These are phyloP conservation scores for Aythya fuligula DNA, from an alignment of 2,797 vertebrate genomes.

Conservation along the genomic window DNA sequence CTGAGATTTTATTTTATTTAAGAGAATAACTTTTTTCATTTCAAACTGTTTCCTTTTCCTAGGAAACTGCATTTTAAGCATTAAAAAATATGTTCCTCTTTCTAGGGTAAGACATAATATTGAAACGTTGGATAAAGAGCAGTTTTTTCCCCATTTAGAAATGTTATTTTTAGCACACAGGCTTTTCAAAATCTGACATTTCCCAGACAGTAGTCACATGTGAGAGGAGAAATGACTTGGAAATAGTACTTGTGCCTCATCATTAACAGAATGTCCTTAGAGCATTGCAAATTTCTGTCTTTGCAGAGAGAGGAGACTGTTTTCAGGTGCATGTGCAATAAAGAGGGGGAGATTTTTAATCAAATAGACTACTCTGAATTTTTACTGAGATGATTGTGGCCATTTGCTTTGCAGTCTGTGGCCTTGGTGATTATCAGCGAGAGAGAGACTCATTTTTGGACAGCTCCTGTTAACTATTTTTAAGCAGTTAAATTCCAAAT, in stretches of 20 bases:
- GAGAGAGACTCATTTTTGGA: background rate
- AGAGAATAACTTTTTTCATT: background rate
- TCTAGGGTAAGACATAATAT: background rate
- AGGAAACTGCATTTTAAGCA: background rate
- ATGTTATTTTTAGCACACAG: background rate
- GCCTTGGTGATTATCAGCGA: background rate
- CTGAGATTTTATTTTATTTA: background rate
- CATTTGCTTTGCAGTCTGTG: background rate
- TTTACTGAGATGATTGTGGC: background rate
- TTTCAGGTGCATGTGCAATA: background rate
- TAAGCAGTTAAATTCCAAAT: background rate
- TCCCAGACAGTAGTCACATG: background rate
- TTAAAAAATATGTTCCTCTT: background rate
- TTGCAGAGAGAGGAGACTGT: background rate
- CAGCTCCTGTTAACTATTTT: background rate
- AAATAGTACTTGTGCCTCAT: background rate
- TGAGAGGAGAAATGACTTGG: background rate
- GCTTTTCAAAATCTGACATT: background rate
- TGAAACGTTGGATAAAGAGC: background rate
- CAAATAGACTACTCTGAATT: background rate
- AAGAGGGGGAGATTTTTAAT: background rate
- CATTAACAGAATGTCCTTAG: background rate
- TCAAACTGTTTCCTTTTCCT: background rate
- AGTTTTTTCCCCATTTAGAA: background rate
- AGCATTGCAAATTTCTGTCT: background rate